Evolutionary conservation across 2,113 vertebrate species (phyloP).

Genomic region (Cebus imitator): DNA sequence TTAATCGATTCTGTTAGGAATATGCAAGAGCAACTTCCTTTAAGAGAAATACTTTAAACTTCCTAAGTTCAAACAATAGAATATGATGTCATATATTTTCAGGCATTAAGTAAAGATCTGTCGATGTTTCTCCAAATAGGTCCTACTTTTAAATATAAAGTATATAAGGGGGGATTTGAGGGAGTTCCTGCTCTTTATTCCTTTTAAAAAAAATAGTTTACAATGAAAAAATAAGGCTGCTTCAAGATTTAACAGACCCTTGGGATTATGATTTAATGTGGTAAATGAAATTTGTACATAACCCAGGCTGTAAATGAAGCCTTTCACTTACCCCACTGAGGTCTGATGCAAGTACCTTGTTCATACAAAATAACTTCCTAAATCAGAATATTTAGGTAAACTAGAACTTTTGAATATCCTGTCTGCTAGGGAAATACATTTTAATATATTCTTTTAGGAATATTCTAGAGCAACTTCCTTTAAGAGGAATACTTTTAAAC

Average conservation of each 20-base stretch:
- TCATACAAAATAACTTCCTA: not conserved
- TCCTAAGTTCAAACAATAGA: not conserved
- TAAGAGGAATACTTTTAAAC: conserved; percentile 33
- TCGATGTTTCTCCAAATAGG: not conserved
- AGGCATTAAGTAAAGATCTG: not conserved
- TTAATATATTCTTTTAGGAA: conserved; percentile 53
- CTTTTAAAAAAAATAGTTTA: not conserved
- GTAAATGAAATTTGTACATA: not conserved
- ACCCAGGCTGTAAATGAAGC: not conserved
- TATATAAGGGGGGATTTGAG: accelerated
- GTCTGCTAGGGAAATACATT: conserved; percentile 63
- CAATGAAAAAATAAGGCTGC: not conserved
- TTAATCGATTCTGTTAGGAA: conserved; percentile 55
- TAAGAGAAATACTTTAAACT: conserved; percentile 27
- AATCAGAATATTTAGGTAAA: not conserved
- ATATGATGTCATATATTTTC: not conserved
- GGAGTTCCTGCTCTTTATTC: not conserved
- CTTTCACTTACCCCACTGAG: not conserved
- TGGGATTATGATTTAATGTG: not conserved
- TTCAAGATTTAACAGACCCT: not conserved
- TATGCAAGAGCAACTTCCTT: conserved; percentile 57
- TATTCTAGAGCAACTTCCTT: conserved; percentile 56
- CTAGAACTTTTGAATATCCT: conserved; percentile 57
- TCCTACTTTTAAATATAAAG: not conserved
- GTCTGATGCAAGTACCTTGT: conserved; percentile 54